Evolutionary conservation across 2,797 vertebrate genomes (phyloP).

Genomic region (Anabacerthia variegaticeps): DNA sequence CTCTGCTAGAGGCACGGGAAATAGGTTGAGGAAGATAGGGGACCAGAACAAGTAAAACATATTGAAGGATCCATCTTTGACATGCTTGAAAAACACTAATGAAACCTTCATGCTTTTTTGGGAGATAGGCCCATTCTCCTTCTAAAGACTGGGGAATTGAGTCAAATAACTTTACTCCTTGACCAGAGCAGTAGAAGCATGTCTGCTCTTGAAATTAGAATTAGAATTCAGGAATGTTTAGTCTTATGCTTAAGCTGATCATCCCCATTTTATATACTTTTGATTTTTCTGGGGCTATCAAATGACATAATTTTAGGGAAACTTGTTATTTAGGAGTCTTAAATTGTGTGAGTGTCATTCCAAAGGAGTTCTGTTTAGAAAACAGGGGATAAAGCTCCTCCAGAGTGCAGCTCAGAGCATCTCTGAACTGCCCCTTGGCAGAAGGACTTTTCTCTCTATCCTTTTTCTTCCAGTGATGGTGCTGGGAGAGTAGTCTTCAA

Average conservation of each 20-base stretch:
- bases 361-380: background rate
- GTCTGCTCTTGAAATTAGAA: background rate
- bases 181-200: background rate
- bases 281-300: background rate
- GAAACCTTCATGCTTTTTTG: background rate
- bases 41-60: background rate
- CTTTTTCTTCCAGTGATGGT: background rate
- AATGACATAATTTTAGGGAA: background rate
- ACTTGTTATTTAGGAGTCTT: background rate
- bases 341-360: background rate
- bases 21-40: background rate
- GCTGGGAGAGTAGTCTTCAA: background rate
- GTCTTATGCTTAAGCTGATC: background rate
- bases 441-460: background rate
- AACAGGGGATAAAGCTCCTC: background rate
- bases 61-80: background rate
- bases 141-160: background rate
- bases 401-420: background rate
- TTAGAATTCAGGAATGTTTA: background rate
- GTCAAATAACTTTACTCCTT: background rate
- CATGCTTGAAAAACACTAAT: background rate
- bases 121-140: background rate
- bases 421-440: background rate
- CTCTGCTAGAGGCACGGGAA: background rate
- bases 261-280: background rate